Percentiles rank a stretch among this genome's conserved stretches.
Conservation (phyloP, 1,140 invertebrate genomes). For the Leptinotarsa defecta region DNA sequence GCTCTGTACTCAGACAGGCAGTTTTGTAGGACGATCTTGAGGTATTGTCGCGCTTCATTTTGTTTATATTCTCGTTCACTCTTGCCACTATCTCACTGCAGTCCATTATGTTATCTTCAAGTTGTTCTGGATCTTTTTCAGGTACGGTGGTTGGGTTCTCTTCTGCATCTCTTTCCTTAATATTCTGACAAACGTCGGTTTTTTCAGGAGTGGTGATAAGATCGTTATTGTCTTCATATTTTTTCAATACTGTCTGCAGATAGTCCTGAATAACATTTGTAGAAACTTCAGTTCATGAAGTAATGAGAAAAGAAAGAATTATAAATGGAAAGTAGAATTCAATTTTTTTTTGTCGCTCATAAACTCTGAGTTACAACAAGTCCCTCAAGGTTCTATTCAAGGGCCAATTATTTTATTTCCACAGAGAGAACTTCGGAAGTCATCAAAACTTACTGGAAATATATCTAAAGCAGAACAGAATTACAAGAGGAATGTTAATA, state of each 20-base stretch:
- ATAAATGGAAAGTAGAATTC: no score
- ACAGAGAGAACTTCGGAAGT: no score
- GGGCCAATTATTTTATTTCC: no score
- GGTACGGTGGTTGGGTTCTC: no score
- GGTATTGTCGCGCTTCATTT: background rate
- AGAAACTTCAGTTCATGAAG: background rate
- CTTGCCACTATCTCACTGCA: background rate
- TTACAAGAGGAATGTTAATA: no score
- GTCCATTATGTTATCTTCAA: background rate
- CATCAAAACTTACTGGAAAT: no score
- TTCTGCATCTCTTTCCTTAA: background rate
- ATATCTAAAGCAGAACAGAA: no score
- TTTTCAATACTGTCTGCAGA: conserved; percentile 37
- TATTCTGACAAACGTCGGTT: background rate
- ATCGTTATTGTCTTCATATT: conserved; percentile 21
- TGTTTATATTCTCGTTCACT: conserved; percentile 5
- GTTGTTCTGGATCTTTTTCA: background rate
- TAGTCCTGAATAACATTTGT: conserved; percentile 30
- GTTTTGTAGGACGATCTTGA: background rate
- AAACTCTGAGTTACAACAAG: no score
- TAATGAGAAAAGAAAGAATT: no score
- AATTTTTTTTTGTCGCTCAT: no score
- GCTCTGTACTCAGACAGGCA: background rate
- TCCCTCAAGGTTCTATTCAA: no score
- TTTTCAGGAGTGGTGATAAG: background rate